Evolutionary conservation across 2,888 invertebrate genomes (phyloP), one percentile per base, ranked within the genome.

Genomic region (Leptinotarsa peninsularis): DNA sequence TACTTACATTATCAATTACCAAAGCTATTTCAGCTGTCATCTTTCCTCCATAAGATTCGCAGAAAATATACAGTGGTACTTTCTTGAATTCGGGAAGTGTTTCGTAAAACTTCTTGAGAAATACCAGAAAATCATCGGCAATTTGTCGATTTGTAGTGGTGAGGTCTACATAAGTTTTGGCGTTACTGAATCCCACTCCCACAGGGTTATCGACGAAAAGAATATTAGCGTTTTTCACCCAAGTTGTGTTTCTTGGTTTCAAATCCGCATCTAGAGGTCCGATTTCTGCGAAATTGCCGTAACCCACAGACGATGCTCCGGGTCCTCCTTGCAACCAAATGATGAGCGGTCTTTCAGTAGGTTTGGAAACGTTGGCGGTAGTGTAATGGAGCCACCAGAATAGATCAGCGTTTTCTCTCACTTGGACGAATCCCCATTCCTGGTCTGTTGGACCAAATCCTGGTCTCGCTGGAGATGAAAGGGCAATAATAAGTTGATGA

Each of bases 11-110:
- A 74, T 89, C 85, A 86, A 93, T 90, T 72, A 89, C 86, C 84
- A 90, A 86, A 13, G 94, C 95, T 86, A 97, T 96, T 83, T 95
- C 95, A 0, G 94, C 92, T 0, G 95, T 94, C 96, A 97, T 97
- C 89, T 97, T 98, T 2, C 97, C 97, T 21, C 97, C 97, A 87
- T 97, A 97, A 0, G 96, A 96, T 87, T 98, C 96, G 33, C 94
- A 94, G 84, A 95, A 94, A 77, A 97, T 95, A 85, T 96, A 97
- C 52, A 96, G 89, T 0, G 96, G 94, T 0, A 94, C 91, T 14
- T 88, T 89, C 86, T 91, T 90, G 84, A 96, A 96, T 83, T 93
- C 91, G 0, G 94, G 92, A 84, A 94, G 89, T 17, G 89, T 86
- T 18, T 89, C 83, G 81, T 95, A 92, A 87, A 97, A 95, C 7